Evolutionary conservation across 2,888 invertebrate species (phyloP), one percentile per base, ranked within the genome.

Genomic region (Drosophila histrio): DNA sequence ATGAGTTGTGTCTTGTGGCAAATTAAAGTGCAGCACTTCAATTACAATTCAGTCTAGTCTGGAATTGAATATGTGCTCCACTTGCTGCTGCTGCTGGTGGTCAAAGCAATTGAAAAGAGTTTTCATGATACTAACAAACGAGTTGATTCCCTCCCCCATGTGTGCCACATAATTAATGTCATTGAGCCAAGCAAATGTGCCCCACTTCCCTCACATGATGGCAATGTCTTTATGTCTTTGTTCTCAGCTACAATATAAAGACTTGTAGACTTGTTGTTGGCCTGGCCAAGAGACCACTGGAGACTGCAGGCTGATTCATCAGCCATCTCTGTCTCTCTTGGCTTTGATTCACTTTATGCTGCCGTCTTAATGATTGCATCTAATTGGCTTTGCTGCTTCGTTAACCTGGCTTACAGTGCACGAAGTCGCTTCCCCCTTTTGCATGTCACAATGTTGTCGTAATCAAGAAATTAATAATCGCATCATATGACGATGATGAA

Each of bases 321-420:
- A 36, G 11, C 15, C n/a, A 44, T 28, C 21, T 13, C 15, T n/a
- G 54, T 28, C 21, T 36, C 13, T 38, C 44, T 24, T 47, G 54
- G 30, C 11, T 43, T 24, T 26, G 15, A 26, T 43, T 43, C 43
- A 43, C 26, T 39, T 21, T 43, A 24, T 19, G 1, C 43, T 58
- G 64, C 60, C 60, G 74, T 56, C 62, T 56, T 87, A 77, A 84
- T 81, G 83, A 81, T 87, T 81, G 77, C 84, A 79, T 87, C 82
- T 84, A 84, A 84, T 84, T 84, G 84, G 87, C 79, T 73, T 76
- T 87, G 87, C 85, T 87, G 87, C 78, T 85, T 85, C 82, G 84
- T 87, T 85, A 87, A 80, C 79, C 74, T 80, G 85, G 78, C 78
- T 78, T 52, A 53, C 54, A 43, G 54, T 34, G 44, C 15, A 39